Conservation (phyloP, 2,113 vertebrate genomes). For the Amazona vittata region DNA sequence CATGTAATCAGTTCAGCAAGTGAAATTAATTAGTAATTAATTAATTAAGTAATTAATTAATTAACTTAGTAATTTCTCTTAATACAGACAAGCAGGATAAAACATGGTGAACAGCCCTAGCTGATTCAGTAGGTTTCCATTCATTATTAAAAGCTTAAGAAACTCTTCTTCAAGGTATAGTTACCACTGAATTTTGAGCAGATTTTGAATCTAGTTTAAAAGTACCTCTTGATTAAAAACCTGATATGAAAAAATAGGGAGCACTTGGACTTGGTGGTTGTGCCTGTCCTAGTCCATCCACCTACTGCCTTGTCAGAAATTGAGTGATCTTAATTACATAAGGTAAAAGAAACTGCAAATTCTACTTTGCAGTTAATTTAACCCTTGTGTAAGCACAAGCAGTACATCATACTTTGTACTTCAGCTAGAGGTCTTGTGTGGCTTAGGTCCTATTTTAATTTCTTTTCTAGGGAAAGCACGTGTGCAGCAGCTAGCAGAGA, state of each 20-base stretch:
- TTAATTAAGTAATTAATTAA: no score
- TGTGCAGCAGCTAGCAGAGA: slow-evolving; percentile 88
- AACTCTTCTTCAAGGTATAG: not conserved
- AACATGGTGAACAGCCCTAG: not conserved
- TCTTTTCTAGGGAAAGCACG: slow-evolving; percentile 82
- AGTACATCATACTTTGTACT: not conserved
- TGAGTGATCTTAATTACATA: not conserved
- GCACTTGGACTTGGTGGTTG: not conserved
- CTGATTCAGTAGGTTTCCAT: not conserved
- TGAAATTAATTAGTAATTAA: no score
- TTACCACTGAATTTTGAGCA: not conserved
- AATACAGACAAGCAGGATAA: not conserved
- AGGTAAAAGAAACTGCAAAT: not conserved
- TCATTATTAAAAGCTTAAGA: not conserved
- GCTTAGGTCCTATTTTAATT: not conserved
- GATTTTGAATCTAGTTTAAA: not conserved
- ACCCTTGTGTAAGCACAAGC: not conserved
- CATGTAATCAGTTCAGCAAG: not conserved
- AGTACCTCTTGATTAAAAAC: not conserved
- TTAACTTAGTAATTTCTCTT: not conserved
- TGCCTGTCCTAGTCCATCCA: not conserved
- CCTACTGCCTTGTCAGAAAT: not conserved
- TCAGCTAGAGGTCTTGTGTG: not conserved
- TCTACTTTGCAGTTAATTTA: not conserved
- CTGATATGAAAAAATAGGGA: not conserved